Evolutionary conservation across 2,113 vertebrate species (phyloP), one percentile per base, ranked within the genome.

Genomic region (Scartelaos histophorus): DNA sequence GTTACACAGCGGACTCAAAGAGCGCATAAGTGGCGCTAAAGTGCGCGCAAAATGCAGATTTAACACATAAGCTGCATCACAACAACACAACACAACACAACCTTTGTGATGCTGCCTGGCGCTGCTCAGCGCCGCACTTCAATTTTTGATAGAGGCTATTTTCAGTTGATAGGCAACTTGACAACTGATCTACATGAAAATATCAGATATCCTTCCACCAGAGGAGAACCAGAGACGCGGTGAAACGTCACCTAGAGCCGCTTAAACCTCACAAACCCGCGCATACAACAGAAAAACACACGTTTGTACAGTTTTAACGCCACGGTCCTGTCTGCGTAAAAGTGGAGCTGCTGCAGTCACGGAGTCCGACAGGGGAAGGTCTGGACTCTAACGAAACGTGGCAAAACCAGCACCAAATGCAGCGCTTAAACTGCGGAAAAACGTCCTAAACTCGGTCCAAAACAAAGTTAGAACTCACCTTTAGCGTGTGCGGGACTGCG

Each of bases 361-460:
- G 78, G 79, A 85, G 69, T 38, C 62, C 69, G 71, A 78, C 70
- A 73, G 19, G 79, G 70, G 82, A 84, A 25, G 77, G 73, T 88
- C 82, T 69, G 73, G 71, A 81, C 81, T 65, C 58, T 25, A 87
- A 60, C 87, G 89, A 91, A 94, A 94, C 93, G 92, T 93, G 91
- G 91, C 92, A 90, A 75, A 74, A 73, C 47, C 24, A 64, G 29
- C 70, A 79, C 60, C 71, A 79, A 80, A 75, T 10, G 56, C 69
- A 66, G 45, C 3, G 81, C 76, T 83, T 17, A 60, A 7, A 45
- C 46, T 69, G 56, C 73, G 58, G 60, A 66, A 54, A 78, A 75
- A 66, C 2, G 12, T n/a, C 5, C 4, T 0, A 38, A 81, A 74
- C 7, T 74, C 69, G 47, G 57, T 47, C 9, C 3, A 61, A 72